These are phyloP conservation scores for Diloba caeruleocephala DNA, from an alignment of 2,888 invertebrate species.

Conservation along the genomic window DNA sequence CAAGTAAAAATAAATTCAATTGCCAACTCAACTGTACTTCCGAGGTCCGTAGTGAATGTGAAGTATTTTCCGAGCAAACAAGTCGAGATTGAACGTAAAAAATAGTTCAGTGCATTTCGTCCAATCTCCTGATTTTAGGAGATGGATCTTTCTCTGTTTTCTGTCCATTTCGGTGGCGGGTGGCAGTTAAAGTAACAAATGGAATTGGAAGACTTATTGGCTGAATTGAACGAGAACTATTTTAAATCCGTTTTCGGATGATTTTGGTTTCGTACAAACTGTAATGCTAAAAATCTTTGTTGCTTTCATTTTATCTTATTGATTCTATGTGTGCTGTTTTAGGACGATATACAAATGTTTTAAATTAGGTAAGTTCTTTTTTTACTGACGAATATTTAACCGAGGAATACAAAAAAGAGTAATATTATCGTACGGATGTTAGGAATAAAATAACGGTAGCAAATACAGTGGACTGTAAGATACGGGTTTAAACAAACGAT, in stretches of 20 bases:
- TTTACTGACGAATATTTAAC: too few relatives aligned
- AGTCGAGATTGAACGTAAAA: conserved; percentile 35
- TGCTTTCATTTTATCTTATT: too few relatives aligned
- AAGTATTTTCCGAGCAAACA: conserved; percentile 43
- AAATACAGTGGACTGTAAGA: too few relatives aligned
- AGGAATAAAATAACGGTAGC: too few relatives aligned
- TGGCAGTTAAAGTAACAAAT: conserved; percentile 24
- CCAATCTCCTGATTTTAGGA: conserved; percentile 24
- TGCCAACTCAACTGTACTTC: conserved; percentile 31
- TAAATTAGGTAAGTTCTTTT: too few relatives aligned
- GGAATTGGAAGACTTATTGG: conserved; percentile 18
- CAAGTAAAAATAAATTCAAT: conserved; percentile 23
- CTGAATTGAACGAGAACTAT: conserved; percentile 1
- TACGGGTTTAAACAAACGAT: too few relatives aligned
- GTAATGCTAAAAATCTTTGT: too few relatives aligned
- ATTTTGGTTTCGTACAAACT: background rate
- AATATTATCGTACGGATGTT: too few relatives aligned
- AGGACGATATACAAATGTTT: too few relatives aligned
- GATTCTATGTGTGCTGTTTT: too few relatives aligned
- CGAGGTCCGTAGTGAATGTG: conserved; percentile 22
- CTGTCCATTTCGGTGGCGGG: conserved; percentile 5
- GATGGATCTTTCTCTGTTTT: background rate
- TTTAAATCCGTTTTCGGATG: conserved; percentile 5
- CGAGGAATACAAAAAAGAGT: too few relatives aligned
- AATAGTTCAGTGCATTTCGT: conserved; percentile 31